Evolutionary conservation across 1,140 invertebrate genomes (phyloP), one percentile per base, ranked within the genome.

Genomic region (Drosophila seguyi): DNA sequence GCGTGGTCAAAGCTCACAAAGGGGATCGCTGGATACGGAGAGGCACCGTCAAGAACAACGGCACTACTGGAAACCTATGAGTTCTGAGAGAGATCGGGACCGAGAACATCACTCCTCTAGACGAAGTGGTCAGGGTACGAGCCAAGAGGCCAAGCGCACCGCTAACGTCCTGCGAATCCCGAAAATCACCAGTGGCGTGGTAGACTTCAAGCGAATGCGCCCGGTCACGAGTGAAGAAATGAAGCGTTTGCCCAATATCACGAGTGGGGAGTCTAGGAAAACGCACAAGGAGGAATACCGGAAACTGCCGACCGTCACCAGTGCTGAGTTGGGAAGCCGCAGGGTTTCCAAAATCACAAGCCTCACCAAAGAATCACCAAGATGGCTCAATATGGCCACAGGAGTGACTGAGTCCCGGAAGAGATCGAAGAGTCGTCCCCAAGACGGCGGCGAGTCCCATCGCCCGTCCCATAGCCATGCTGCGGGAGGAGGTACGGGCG

Each of bases 191-290:
- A 67, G 47, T 25, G 66, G 61, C 1, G 13, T 27, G 8, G 20
- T 66, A 3, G 61, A 68, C 13, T 5, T 25, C 3, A 14, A 13
- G 6, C 48, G 20, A n/a, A 16, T 65, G 16, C 4, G 38, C 29
- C n/a, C 3, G 3, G 11, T 50, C 27, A 66, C 66, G 0, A 67
- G 45, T 8, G 38, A 66, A 5, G 38, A 67, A 2, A 14, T 38
- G 1, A 69, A 63, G 47, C 61, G 38, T 11, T 31, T 69, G 11
- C 62, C 45, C 5, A 69, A 67, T 11, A 27, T 69, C 10, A 67
- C 66, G 10, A 69, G 66, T 34, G 66, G 47, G 1, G 66, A 67
- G 31, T 44, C 22, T 1, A 34, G 66, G 7, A 27, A 22, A 20
- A 29, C 16, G 7, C 16, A 61, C 6, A 68, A 50, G 14, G 36